phyloP scores from a whole-genome alignment of 2,888 invertebrate species.

The Pecten maximus region DNA sequence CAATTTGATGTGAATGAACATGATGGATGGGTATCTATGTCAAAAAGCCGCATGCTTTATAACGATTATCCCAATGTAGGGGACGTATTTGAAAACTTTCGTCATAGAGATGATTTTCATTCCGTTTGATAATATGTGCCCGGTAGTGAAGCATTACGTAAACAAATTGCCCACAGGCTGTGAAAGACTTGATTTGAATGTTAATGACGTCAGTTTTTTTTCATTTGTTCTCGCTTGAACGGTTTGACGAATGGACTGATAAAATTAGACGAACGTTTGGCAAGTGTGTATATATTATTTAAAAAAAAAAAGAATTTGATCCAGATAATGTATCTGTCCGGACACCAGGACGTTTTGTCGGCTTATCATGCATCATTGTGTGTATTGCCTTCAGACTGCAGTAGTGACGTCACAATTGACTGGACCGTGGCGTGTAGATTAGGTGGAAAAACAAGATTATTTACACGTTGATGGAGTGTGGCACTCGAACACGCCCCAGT shows the following conservation, averaged over 20 bases:
- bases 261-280: background rate
- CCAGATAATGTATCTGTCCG: background rate
- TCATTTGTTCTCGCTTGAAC: background rate
- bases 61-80: background rate
- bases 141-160: conserved; percentile 11
- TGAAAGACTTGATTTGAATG: conserved; percentile 5
- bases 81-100: background rate
- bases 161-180: conserved; percentile 33
- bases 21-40: background rate
- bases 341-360: background rate
- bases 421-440: conserved; percentile 16
- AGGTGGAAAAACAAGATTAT: background rate
- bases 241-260: conserved; percentile 18
- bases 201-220: background rate
- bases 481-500: conserved; percentile 19
- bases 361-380: background rate
- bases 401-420: background rate
- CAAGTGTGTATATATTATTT: background rate
- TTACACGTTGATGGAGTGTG: conserved; percentile 13
- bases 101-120: background rate
- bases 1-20: background rate
- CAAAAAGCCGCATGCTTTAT: background rate
- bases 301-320: conserved; percentile 1
- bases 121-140: background rate
- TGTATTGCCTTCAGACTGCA: background rate